Evolutionary conservation across 2,113 vertebrate genomes (phyloP), one percentile per base, ranked within the genome.

Genomic region (Hippoglossus stenolepis): DNA sequence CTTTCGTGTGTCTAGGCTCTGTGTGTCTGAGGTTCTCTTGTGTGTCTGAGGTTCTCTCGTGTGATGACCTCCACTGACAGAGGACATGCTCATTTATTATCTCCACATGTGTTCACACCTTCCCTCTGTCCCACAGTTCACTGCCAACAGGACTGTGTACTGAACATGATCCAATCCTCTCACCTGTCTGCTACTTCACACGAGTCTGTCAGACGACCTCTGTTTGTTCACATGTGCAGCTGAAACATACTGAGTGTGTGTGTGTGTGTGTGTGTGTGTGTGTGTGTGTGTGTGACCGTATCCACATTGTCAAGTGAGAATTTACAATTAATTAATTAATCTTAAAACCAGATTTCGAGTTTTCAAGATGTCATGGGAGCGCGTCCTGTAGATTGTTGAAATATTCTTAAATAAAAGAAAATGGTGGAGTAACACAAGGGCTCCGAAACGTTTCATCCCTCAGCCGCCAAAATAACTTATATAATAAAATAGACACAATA

Each of bases 101-200:
- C 62, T 59, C 47, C 77, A 79, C 82, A 78, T 45, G 64, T 85
- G 87, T 90, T 85, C 76, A 70, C 82, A 84, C 78, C 51, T 38
- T 0, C 24, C 0, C 57, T 53, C 18, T 0, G 60, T 6, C 73
- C 67, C 56, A 18, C 75, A 53, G 45, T 3, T 49, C 24, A 1
- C 40, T 59, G 69, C 62, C 73, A 74, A 38, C 76, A 45, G 45
- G 24, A 1, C 60, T 31, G 5, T 31, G 28, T 31, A 31, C 31
- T 12, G 76, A 26, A 51, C 56, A 59, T 69, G 9, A 65, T 73
- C 65, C 68, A 54, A 73, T 14, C 53, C 31, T 91, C 79, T 82
- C 87, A 81, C 79, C 76, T 47, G 51, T 73, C 47, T 77, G 85
- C 31, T 38, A 85, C 76, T 75, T 92, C 81, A 65, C 85, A 79